phyloP scores from a whole-genome alignment of 2,113 vertebrate genomes.

The Pelecanoides urinatrix region DNA sequence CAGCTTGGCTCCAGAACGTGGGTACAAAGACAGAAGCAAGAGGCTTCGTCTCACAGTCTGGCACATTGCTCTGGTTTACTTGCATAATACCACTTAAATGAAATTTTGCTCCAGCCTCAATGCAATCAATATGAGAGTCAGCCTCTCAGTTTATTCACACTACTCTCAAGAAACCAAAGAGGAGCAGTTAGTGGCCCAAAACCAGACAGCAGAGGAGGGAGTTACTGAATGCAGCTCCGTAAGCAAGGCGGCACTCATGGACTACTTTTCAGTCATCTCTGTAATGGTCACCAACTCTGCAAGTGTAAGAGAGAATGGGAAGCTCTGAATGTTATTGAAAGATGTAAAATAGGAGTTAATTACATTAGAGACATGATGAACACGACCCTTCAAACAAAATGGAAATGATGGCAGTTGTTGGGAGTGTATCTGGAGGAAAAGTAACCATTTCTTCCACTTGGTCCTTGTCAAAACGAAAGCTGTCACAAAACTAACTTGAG shows the following conservation, averaged over 20 bases:
- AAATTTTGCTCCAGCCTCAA: background rate
- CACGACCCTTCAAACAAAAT: accelerated
- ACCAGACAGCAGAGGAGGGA: background rate
- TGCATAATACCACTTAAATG: background rate
- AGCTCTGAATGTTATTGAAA: background rate
- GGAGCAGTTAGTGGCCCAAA: background rate
- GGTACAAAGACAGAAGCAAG: background rate
- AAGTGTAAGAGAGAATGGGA: background rate
- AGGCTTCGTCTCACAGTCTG: background rate
- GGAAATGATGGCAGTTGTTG: background rate
- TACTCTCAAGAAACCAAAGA: background rate
- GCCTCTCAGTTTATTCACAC: background rate
- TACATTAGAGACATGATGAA: background rate
- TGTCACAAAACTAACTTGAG: background rate
- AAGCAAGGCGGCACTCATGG: background rate
- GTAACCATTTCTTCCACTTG: background rate
- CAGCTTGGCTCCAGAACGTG: background rate
- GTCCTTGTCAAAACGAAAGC: background rate
- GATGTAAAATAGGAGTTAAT: background rate
- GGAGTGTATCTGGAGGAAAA: background rate
- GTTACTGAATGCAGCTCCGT: background rate
- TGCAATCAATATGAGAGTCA: background rate
- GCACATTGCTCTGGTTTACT: background rate
- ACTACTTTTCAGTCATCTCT: background rate
- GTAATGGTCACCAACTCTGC: background rate